These are phyloP conservation scores for Lasioglossum figueresi DNA, from an alignment of 2,888 invertebrate genomes.

Conservation along the genomic window DNA sequence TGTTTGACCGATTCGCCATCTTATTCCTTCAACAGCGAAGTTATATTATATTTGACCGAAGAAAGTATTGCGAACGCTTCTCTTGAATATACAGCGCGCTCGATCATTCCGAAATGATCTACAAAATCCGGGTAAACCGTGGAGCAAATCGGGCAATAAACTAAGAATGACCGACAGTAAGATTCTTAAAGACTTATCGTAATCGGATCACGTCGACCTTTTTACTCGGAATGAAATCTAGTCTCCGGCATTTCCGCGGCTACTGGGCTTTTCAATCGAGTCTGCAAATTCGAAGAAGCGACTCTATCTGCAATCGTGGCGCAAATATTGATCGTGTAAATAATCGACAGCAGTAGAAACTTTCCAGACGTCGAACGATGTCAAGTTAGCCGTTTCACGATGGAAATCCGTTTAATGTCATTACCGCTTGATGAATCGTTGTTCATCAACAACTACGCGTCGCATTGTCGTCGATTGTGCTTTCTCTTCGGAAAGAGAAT, in stretches of 20 bases:
- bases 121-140: background rate
- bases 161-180: background rate
- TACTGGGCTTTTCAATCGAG: background rate
- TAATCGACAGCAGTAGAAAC: background rate
- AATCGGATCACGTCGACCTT: conserved; percentile 1
- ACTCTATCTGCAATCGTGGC: background rate
- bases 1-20: background rate
- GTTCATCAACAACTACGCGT: background rate
- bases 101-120: background rate
- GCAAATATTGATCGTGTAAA: conserved; percentile 3
- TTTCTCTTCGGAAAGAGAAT: background rate
- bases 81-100: too few relatives aligned
- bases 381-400: too few relatives aligned
- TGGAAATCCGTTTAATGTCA: background rate
- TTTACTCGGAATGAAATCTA: background rate
- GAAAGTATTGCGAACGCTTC: background rate
- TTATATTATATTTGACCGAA: background rate
- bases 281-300: background rate
- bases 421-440: background rate
- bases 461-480: too few relatives aligned
- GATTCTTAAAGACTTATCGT: conserved; percentile 6
- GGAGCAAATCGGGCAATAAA: background rate
- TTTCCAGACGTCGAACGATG: background rate
- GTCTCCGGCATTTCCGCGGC: background rate
- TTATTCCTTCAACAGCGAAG: background rate